phyloP scores from a whole-genome alignment of 2,113 vertebrate species.

The Himantopus leucocephalus region DNA sequence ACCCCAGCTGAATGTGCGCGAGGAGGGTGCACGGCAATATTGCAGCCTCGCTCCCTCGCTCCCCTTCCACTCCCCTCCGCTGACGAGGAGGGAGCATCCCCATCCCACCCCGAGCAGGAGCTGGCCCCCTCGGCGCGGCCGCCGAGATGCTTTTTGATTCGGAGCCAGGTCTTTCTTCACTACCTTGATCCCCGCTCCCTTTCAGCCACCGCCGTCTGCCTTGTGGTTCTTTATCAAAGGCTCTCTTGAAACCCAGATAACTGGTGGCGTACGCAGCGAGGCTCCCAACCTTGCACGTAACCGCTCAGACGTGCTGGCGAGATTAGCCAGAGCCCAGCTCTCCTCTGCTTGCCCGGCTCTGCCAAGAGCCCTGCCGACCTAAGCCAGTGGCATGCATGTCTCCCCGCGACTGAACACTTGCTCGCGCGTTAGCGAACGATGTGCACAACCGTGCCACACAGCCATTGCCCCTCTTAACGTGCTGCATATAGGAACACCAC shows the following conservation, averaged over 20 bases:
- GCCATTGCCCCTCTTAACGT: accelerated
- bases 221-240: conserved; percentile 35
- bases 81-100: neutral
- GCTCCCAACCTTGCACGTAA: neutral
- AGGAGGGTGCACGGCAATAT: neutral
- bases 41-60: neutral
- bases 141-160: neutral
- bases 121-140: accelerated
- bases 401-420: accelerated
- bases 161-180: neutral
- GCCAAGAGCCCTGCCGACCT: neutral
- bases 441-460: accelerated
- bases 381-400: accelerated
- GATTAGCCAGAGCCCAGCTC: neutral
- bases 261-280: neutral
- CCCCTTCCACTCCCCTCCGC: neutral
- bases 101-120: neutral
- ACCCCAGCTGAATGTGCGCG: no score
- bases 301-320: neutral
- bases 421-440: accelerated
- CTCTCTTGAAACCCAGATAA: conserved; percentile 28
- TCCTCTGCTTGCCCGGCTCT: neutral
- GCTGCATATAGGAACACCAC: accelerated
- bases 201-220: neutral
- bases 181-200: neutral